These are phyloP conservation scores for Arvicola amphibius DNA, from an alignment of 2,797 vertebrate genomes.

Conservation along the genomic window DNA sequence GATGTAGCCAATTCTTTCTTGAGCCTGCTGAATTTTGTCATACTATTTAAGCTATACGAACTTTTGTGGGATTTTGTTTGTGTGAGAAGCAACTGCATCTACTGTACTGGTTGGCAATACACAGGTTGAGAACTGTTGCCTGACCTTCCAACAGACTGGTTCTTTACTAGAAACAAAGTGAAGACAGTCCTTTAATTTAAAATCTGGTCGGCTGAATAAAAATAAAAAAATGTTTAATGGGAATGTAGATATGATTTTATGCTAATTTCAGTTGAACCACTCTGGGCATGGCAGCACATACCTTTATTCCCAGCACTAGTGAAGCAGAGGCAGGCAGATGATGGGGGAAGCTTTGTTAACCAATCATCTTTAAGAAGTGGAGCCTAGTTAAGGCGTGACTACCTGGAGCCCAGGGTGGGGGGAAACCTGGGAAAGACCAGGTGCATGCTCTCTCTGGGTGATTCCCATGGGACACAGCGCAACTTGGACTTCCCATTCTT, in stretches of 20 bases:
- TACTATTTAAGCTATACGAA: neutral
- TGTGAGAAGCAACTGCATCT: fast-evolving
- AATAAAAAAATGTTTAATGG: neutral
- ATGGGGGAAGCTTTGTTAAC: too few relatives aligned
- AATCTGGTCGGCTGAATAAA: neutral
- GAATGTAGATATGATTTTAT: neutral
- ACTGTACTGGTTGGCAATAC: neutral
- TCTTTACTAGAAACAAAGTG: neutral
- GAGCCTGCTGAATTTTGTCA: neutral
- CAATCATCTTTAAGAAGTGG: too few relatives aligned
- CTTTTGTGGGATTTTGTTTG: neutral
- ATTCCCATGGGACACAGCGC: too few relatives aligned
- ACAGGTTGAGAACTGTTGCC: neutral
- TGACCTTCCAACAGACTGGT: neutral
- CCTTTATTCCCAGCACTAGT: neutral
- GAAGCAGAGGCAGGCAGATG: neutral
- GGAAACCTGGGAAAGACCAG: too few relatives aligned
- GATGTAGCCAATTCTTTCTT: neutral
- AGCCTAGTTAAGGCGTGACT: too few relatives aligned
- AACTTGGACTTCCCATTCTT: too few relatives aligned
- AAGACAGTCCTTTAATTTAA: neutral
- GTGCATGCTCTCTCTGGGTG: too few relatives aligned
- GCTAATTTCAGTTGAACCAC: neutral
- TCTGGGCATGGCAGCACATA: neutral
- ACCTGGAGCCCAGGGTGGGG: too few relatives aligned